Conservation (phyloP, 1,140 invertebrate genomes). For the Drosophila trapezifrons region DNA sequence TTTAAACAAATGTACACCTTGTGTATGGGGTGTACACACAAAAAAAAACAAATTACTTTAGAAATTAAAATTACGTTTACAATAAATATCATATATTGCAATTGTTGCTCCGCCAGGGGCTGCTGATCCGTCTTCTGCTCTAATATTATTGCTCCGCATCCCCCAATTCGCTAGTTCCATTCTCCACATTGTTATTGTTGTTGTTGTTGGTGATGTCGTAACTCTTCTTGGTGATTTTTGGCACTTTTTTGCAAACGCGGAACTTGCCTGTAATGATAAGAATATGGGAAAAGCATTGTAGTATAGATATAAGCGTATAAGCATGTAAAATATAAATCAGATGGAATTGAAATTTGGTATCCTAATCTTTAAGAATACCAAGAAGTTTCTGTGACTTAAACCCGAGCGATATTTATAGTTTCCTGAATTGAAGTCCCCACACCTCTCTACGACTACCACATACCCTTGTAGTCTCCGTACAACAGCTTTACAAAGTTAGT, state of each 20-base stretch:
- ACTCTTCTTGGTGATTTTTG: constrained; percentile 34
- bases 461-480: not conserved
- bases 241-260: constrained; percentile 46
- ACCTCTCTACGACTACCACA: not conserved
- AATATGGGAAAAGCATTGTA: not conserved
- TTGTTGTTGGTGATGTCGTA: constrained; percentile 25
- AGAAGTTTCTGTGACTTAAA: no score
- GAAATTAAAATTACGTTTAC: constrained; percentile 62
- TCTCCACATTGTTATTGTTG: constrained; percentile 42
- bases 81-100: constrained; percentile 78
- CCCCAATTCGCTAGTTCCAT: constrained; percentile 50
- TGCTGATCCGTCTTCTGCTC: constrained; percentile 8
- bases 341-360: no score
- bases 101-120: constrained; percentile 43
- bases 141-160: constrained; percentile 22
- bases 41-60: constrained; percentile 58
- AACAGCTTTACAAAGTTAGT: not conserved
- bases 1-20: constrained; percentile 61
- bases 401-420: not conserved
- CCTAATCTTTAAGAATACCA: not conserved
- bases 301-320: not conserved
- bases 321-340: not conserved
- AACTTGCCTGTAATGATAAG: constrained; percentile 43
- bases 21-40: constrained; percentile 31
- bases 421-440: not conserved